Conservation (phyloP, 2,113 vertebrate genomes). For the Odobenus rosmarus region DNA sequence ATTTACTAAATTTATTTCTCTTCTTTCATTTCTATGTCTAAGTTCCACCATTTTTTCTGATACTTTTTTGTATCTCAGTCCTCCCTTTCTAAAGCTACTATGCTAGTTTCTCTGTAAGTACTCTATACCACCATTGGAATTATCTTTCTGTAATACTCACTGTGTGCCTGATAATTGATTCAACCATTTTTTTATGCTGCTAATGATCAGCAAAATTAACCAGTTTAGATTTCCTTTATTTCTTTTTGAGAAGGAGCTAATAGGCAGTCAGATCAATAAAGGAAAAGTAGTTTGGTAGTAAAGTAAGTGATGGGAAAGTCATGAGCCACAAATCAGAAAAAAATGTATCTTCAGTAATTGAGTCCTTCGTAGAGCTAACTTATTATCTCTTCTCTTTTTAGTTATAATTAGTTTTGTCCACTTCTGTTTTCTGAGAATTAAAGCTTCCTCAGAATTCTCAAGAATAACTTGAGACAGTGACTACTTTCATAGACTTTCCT, state of each 20-base stretch:
- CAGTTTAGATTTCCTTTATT: not conserved
- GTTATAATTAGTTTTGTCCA: conserved; percentile 12
- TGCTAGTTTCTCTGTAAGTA: not conserved
- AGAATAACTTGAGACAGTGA: not conserved
- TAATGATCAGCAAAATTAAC: not conserved
- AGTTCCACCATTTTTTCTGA: not conserved
- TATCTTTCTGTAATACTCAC: not conserved
- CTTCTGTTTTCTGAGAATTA: conserved; percentile 35
- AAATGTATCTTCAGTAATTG: not conserved
- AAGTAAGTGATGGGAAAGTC: not conserved
- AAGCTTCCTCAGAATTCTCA: not conserved
- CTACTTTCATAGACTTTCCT: conserved; percentile 10
- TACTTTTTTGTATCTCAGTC: not conserved
- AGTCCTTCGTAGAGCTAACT: not conserved
- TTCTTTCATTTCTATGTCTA: not conserved
- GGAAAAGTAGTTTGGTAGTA: not conserved
- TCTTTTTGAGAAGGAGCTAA: not conserved
- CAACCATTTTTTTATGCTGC: not conserved
- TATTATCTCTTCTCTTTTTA: not conserved
- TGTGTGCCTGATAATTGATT: not conserved
- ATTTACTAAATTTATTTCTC: not conserved
- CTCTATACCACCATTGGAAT: not conserved
- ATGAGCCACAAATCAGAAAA: not conserved
- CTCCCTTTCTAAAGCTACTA: not conserved
- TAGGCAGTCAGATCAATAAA: not conserved